phyloP scores from a whole-genome alignment of 2,113 vertebrate genomes.

The Amblyornis subalaris region DNA sequence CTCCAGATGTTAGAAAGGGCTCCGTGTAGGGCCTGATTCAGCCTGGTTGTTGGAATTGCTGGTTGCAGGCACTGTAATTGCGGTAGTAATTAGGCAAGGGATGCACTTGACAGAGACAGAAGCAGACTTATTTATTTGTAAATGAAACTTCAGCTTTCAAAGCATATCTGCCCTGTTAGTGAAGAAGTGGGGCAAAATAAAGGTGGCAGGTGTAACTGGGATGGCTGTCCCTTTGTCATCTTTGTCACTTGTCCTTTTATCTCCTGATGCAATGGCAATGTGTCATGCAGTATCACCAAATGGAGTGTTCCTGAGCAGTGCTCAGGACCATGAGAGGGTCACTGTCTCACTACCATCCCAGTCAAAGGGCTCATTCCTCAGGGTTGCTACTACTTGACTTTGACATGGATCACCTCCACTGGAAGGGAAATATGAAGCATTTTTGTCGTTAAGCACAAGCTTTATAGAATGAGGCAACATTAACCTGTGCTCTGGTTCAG shows the following conservation, averaged over 20 bases:
- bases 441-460: not conserved
- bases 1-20: not conserved
- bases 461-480: not conserved
- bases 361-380: not conserved
- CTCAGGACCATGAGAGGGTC: not conserved
- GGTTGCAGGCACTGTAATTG: not conserved
- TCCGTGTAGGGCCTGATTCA: not conserved
- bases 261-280: not conserved
- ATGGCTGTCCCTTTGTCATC: not conserved
- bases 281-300: not conserved
- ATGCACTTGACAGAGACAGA: not conserved
- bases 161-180: not conserved
- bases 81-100: not conserved
- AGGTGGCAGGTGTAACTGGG: not conserved
- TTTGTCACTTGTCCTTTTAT: not conserved
- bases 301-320: not conserved
- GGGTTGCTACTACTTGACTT: not conserved
- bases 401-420: not conserved
- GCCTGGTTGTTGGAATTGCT: not conserved
- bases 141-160: not conserved
- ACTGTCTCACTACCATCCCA: not conserved
- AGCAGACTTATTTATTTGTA: not conserved
- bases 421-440: not conserved
- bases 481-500: not conserved
- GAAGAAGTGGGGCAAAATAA: not conserved